A percentile compares a stretch with the other conserved stretches of the same genome.
Evolutionary conservation across 1,140 invertebrate species (phyloP).

Genomic region (Atta texana): DNA sequence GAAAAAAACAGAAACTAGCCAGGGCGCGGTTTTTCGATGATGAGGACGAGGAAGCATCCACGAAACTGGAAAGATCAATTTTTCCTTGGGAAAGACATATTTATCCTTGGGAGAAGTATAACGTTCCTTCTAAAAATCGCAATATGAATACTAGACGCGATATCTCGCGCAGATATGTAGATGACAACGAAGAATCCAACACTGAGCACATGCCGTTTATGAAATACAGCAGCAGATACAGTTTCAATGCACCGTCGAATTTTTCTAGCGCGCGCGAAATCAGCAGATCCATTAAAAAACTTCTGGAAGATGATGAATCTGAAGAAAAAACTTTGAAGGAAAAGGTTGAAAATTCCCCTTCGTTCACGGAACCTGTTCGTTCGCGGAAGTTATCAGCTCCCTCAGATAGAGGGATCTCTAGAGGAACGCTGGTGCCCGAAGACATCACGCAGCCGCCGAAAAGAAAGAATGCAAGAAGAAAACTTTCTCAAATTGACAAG

Average conservation of each 20-base stretch:
- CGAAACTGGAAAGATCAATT: constrained; percentile 31
- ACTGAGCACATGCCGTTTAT: constrained; percentile 58
- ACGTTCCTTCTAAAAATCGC: constrained; percentile 60
- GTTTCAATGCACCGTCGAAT: background rate
- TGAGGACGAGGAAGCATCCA: constrained; percentile 45
- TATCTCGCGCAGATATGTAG: background rate
- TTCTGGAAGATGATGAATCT: constrained; percentile 39
- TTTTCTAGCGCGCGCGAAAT: constrained; percentile 49
- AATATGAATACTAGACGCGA: constrained; percentile 37
- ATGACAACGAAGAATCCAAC: constrained; percentile 59
- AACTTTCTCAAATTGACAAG: background rate
- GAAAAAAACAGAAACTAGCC: constrained; percentile 20
- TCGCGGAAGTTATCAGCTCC: background rate
- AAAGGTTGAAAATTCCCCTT: background rate
- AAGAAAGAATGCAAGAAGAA: constrained; percentile 1
- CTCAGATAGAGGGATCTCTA: constrained; percentile 7
- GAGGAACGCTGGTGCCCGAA: constrained; percentile 50
- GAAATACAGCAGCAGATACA: constrained; percentile 78
- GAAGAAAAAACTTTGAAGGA: background rate
- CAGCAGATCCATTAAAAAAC: constrained; percentile 57
- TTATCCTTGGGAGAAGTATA: constrained; percentile 71
- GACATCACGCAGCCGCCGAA: constrained; percentile 41
- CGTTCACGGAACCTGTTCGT: no score
- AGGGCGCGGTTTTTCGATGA: constrained; percentile 24
- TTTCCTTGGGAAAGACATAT: constrained; percentile 67